A percentile compares a stretch with the other conserved stretches of the same genome.
Evolutionary conservation across 2,797 vertebrate species (phyloP).

Genomic region (Aeoliscus strigatus): DNA sequence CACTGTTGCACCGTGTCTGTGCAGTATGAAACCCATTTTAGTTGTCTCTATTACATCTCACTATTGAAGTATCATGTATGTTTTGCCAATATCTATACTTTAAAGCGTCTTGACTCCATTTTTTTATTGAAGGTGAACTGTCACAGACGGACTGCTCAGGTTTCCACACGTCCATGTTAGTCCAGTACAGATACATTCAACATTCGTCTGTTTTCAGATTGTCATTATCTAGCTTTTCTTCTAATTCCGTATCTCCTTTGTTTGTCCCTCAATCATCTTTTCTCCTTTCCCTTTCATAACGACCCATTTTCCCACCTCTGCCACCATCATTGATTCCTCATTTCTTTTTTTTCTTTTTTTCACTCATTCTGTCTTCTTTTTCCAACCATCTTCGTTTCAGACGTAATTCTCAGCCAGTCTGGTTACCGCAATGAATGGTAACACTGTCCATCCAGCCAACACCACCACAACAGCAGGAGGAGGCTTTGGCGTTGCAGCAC

Average conservation of each 20-base stretch:
- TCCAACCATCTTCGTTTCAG: conserved; percentile 30
- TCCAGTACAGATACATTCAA: too few relatives aligned
- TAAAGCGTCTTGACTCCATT: too few relatives aligned
- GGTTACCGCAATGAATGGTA: conserved; percentile 95
- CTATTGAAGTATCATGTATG: too few relatives aligned
- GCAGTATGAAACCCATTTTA: too few relatives aligned
- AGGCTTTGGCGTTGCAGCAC: conserved; percentile 53
- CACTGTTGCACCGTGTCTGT: too few relatives aligned
- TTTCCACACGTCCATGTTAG: too few relatives aligned
- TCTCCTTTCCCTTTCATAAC: conserved; percentile 5
- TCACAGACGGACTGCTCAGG: too few relatives aligned
- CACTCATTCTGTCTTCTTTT: conserved; percentile 6
- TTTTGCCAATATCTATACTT: too few relatives aligned
- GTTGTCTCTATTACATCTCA: too few relatives aligned
- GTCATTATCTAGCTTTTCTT: conserved; percentile 35
- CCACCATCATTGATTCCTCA: conserved; percentile 12
- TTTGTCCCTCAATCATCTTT: conserved; percentile 29
- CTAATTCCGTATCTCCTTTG: conserved; percentile 39
- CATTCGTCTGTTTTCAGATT: too few relatives aligned
- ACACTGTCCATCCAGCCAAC: conserved; percentile 83
- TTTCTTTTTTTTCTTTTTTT: too few relatives aligned
- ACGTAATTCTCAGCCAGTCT: conserved; percentile 80
- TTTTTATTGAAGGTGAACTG: too few relatives aligned
- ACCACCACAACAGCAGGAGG: conserved; percentile 66
- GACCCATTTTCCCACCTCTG: conserved; percentile 4